Conservation (phyloP, 2,113 vertebrate genomes). For the Microtus richardsoni region DNA sequence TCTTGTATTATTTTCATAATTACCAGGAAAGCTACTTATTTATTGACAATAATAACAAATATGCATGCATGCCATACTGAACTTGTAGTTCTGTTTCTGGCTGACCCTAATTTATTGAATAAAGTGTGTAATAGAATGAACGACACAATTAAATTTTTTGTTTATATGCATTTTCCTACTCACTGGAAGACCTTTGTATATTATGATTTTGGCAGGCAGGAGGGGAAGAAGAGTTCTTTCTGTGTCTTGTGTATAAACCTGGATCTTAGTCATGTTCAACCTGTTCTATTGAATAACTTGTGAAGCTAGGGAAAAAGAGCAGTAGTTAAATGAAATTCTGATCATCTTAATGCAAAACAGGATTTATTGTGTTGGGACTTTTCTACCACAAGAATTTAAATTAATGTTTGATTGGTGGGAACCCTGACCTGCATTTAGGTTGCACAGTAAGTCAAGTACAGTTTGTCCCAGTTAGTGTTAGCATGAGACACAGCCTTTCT, state of each 20-base stretch:
- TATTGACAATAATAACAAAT: neutral
- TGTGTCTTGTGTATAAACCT: neutral
- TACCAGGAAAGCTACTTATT: neutral
- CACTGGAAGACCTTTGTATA: neutral
- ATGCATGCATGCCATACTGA: too few relatives aligned
- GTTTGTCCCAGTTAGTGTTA: conserved; percentile 68
- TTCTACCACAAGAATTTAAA: neutral
- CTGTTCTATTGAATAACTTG: conserved; percentile 8
- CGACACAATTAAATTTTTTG: neutral
- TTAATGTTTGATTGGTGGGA: neutral
- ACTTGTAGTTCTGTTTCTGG: neutral
- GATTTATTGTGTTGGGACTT: neutral
- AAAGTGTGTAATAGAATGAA: neutral
- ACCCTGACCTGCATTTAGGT: neutral
- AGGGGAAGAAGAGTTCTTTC: neutral
- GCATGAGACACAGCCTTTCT: conserved; percentile 54
- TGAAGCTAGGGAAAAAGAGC: neutral
- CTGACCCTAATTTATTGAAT: neutral
- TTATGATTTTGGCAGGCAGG: neutral
- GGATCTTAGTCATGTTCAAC: neutral
- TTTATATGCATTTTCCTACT: neutral
- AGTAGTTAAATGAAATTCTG: conserved; percentile 40
- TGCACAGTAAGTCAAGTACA: conserved; percentile 28
- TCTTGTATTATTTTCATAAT: neutral
- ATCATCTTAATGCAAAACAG: neutral